Percentiles rank a stretch among this genome's conserved stretches.
These are phyloP conservation scores for Actinemys pallida DNA, from an alignment of 2,113 vertebrate genomes.

Conservation along the genomic window DNA sequence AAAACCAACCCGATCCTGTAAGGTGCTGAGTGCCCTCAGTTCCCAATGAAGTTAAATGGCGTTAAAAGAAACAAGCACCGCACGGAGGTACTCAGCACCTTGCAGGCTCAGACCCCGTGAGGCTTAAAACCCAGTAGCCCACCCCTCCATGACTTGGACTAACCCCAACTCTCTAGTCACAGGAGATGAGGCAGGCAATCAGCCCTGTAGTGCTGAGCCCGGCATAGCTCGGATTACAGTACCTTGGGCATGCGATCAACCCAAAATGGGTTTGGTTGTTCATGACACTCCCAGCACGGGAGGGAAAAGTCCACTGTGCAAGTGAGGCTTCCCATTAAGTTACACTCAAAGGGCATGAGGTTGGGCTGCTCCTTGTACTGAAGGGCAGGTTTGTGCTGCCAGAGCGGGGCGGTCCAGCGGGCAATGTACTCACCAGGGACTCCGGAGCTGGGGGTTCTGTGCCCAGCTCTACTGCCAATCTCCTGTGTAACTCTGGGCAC, in stretches of 20 bases:
- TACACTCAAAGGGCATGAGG: not conserved
- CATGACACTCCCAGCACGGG: not conserved
- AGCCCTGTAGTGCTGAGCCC: not conserved
- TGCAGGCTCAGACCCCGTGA: not conserved
- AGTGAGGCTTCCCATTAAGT: not conserved
- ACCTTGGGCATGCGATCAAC: not conserved
- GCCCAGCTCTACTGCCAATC: not conserved
- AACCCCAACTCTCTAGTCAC: not conserved
- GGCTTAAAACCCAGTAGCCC: not conserved
- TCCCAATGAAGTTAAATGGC: not conserved
- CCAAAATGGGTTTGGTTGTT: not conserved
- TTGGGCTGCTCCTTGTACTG: no score
- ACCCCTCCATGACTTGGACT: not conserved
- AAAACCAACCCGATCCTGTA: not conserved
- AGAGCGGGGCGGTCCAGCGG: not conserved
- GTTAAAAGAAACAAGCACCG: not conserved
- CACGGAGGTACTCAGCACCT: not conserved
- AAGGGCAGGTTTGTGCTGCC: not conserved
- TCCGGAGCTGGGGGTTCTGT: rapidly evolving
- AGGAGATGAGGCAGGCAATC: not conserved
- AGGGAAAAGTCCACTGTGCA: not conserved
- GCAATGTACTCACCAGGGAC: rapidly evolving
- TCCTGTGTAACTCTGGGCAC: not conserved
- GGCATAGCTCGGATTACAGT: not conserved
- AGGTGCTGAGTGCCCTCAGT: not conserved